phyloP scores from a whole-genome alignment of 2,797 vertebrate genomes.

The Oceanodroma leucorhoa region DNA sequence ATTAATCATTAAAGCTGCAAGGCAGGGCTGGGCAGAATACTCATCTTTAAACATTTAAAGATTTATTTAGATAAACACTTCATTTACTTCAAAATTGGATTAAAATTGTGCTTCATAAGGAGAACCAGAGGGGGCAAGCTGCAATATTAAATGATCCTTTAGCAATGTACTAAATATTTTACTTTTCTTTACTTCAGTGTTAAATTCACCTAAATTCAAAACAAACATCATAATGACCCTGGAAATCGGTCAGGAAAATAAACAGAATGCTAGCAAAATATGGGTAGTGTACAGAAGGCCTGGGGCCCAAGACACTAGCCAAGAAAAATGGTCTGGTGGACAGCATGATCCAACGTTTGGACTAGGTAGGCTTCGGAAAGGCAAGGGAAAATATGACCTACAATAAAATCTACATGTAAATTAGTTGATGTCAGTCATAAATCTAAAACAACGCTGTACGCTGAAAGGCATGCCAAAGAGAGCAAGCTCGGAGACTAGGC shows the following conservation, averaged over 20 bases:
- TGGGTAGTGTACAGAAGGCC: accelerated
- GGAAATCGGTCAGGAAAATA: neutral
- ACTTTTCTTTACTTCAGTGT: neutral
- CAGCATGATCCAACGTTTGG: neutral
- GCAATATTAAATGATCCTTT: neutral
- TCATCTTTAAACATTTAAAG: neutral
- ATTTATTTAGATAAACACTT: neutral
- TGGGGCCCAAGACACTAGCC: neutral
- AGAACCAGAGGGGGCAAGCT: neutral
- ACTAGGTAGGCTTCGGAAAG: neutral
- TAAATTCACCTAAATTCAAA: neutral
- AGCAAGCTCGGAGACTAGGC: neutral
- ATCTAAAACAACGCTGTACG: neutral
- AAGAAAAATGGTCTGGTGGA: neutral
- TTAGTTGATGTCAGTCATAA: neutral
- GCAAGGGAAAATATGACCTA: neutral
- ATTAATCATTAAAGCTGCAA: neutral
- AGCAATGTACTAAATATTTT: neutral
- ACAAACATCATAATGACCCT: neutral
- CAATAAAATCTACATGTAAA: neutral
- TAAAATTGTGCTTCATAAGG: neutral
- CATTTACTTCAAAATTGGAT: neutral
- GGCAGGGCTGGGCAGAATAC: neutral
- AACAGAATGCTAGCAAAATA: neutral
- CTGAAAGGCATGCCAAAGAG: neutral